Percentiles rank a stretch among this genome's conserved stretches.
These are phyloP conservation scores for Salticus scenicus DNA, from an alignment of 2,888 invertebrate genomes.

Conservation along the genomic window DNA sequence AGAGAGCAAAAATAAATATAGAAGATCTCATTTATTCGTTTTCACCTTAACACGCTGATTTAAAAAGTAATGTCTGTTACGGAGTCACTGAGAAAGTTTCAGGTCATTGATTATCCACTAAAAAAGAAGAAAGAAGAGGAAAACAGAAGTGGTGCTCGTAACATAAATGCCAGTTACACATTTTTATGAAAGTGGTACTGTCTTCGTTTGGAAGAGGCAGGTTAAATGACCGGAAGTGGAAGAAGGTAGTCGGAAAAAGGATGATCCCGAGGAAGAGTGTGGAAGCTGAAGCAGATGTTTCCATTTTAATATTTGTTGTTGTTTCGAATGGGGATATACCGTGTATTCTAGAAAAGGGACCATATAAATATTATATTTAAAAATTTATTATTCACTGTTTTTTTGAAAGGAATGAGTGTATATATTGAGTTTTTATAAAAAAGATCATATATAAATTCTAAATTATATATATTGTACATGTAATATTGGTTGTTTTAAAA, in stretches of 20 bases:
- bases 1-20: too few species aligned
- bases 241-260: constrained; percentile 25
- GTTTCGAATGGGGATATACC: constrained; percentile 15
- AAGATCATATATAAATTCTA: too few species aligned
- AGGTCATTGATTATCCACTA: neutral
- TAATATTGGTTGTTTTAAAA: too few species aligned
- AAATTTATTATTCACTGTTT: too few species aligned
- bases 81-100: neutral
- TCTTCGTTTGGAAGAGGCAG: neutral
- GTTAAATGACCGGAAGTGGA: constrained; percentile 28
- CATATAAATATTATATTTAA: neutral
- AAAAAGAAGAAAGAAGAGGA: neutral
- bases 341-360: constrained; percentile 18
- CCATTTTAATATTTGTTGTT: constrained; percentile 60
- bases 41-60: too few species aligned
- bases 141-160: neutral
- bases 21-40: too few species aligned
- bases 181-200: constrained; percentile 4
- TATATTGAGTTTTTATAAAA: too few species aligned
- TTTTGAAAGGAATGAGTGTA: too few species aligned
- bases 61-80: neutral
- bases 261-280: neutral
- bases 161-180: neutral
- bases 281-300: constrained; percentile 55
- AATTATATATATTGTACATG: too few species aligned